phyloP scores from a whole-genome alignment of 1,140 invertebrate genomes.

The Cheumatopsyche charites region DNA sequence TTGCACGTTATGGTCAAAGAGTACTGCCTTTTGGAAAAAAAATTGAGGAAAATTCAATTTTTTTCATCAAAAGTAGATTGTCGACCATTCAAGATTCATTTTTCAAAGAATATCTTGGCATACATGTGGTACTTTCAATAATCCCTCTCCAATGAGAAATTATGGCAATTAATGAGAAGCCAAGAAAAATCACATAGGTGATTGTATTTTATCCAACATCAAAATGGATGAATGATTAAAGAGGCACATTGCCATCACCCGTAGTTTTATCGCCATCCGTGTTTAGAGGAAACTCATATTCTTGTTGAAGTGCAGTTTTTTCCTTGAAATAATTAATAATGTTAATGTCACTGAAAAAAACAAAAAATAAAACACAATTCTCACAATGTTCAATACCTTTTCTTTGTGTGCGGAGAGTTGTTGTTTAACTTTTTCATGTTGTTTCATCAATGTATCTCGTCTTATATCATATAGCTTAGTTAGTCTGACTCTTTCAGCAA shows the following conservation, averaged over 20 bases:
- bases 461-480: conserved; percentile 76
- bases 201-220: neutral
- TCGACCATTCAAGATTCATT: conserved; percentile 13
- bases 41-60: neutral
- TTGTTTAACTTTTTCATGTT: conserved; percentile 77
- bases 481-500: conserved; percentile 78
- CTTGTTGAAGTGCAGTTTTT: conserved; percentile 41
- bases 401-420: conserved; percentile 72
- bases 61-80: conserved; percentile 3
- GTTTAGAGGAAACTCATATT: conserved; percentile 39
- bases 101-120: conserved; percentile 18
- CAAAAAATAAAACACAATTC: conserved; percentile 11
- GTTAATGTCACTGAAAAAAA: conserved; percentile 1
- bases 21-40: neutral
- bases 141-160: conserved; percentile 11
- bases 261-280: conserved; percentile 30
- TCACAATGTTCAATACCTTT: conserved; percentile 63
- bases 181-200: conserved; percentile 5
- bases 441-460: conserved; percentile 74
- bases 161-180: neutral
- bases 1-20: conserved; percentile 13
- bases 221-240: conserved; percentile 34
- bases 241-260: conserved; percentile 40
- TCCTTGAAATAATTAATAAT: conserved; percentile 38
- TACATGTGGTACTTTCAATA: neutral